Percentiles rank a stretch among this genome's conserved stretches.
These are phyloP conservation scores for Augochlorella aurata DNA, from an alignment of 2,888 invertebrate species.

Conservation along the genomic window DNA sequence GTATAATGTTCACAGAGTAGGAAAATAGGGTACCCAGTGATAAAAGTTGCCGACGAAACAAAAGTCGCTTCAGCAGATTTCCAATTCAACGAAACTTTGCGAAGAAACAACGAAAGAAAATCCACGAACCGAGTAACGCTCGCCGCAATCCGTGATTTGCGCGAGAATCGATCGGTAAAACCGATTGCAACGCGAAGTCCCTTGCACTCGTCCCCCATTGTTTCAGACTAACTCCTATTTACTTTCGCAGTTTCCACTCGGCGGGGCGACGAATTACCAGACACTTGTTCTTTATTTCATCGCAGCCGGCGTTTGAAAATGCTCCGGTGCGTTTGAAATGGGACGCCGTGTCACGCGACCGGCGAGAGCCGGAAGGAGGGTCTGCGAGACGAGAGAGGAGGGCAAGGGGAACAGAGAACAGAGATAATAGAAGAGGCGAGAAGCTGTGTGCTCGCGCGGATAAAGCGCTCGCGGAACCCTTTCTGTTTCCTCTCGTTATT, in stretches of 20 bases:
- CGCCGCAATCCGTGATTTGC: background rate
- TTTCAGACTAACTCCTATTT: constrained; percentile 1
- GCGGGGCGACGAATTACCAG: background rate
- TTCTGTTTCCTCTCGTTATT: constrained; percentile 16
- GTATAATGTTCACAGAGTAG: too few species aligned
- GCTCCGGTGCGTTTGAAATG: background rate
- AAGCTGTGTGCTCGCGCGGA: background rate
- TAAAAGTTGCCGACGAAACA: too few species aligned
- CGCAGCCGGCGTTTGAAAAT: constrained; percentile 14
- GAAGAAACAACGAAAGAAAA: background rate
- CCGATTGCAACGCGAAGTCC: background rate
- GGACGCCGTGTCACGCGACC: constrained; percentile 14
- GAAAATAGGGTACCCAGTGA: too few species aligned
- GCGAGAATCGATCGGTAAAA: background rate
- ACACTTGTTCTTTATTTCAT: constrained; percentile 12
- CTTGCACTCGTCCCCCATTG: background rate
- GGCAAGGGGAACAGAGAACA: background rate
- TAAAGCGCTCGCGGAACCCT: constrained; percentile 12
- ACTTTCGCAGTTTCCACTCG: constrained; percentile 2
- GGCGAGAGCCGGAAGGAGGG: background rate
- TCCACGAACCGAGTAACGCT: background rate
- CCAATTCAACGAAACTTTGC: too few species aligned
- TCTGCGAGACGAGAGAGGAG: background rate
- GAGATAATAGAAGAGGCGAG: background rate
- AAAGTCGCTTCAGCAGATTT: too few species aligned